Percentiles rank a stretch among this genome's conserved stretches.
These are phyloP conservation scores for Psylliodes chrysocephalus DNA, from an alignment of 2,888 invertebrate genomes.

Conservation along the genomic window DNA sequence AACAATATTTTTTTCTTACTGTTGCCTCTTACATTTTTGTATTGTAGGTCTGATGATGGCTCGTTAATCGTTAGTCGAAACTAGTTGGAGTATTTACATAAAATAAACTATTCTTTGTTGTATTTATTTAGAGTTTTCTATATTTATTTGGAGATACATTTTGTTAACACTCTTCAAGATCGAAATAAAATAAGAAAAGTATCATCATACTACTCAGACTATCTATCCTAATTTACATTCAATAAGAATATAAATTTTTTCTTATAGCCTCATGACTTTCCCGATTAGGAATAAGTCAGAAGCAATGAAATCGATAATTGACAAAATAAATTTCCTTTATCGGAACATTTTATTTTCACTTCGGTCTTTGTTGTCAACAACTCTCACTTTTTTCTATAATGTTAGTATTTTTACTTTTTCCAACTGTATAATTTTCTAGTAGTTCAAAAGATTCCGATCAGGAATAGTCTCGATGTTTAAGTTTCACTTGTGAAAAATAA, in stretches of 20 bases:
- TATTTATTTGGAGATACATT: too few species aligned
- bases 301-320: not conserved
- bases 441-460: not conserved
- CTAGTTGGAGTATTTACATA: too few species aligned
- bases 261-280: not conserved
- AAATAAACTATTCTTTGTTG: too few species aligned
- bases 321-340: slow-evolving; percentile 14
- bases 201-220: too few species aligned
- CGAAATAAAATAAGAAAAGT: too few species aligned
- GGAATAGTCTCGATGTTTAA: not conserved
- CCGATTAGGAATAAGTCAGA: slow-evolving; percentile 3
- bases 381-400: slow-evolving; percentile 14
- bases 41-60: too few species aligned
- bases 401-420: slow-evolving; percentile 19
- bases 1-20: too few species aligned
- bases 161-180: too few species aligned
- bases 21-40: too few species aligned
- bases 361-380: slow-evolving; percentile 6
- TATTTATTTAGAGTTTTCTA: too few species aligned
- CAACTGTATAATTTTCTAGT: slow-evolving; percentile 11
- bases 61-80: too few species aligned
- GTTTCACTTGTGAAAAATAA: not conserved
- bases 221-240: not conserved
- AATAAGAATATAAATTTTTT: not conserved
- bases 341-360: slow-evolving; percentile 12